phyloP scores from a whole-genome alignment of 1,140 invertebrate genomes.

The Hyphantria cunea region DNA sequence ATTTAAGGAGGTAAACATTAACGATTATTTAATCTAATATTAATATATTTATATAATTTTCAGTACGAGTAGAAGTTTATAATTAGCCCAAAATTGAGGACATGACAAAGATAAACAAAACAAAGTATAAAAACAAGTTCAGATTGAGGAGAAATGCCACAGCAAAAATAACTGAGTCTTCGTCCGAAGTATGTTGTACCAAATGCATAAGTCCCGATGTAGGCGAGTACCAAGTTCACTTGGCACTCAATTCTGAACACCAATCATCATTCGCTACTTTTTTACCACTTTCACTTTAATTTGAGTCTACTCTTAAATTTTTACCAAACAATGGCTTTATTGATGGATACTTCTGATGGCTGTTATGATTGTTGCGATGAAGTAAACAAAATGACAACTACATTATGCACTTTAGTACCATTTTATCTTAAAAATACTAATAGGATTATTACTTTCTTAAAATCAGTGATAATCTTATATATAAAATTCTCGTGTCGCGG shows the following conservation, averaged over 20 bases:
- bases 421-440: no score
- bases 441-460: no score
- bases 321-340: neutral
- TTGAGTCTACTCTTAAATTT: neutral
- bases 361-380: neutral
- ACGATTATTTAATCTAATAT: no score
- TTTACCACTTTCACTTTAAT: conserved; percentile 2
- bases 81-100: no score
- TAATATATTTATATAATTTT: no score
- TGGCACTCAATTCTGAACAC: neutral
- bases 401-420: neutral
- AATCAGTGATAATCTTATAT: no score
- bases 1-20: no score
- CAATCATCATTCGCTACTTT: neutral
- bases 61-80: no score
- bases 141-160: neutral
- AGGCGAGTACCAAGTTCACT: neutral
- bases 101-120: no score
- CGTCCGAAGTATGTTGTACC: neutral
- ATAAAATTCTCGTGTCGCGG: no score
- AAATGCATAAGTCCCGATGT: conserved; percentile 1
- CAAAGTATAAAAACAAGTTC: neutral
- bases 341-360: neutral
- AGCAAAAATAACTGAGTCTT: neutral
- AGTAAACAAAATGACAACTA: neutral